These are phyloP conservation scores for Parapristionchus giblindavisi DNA, from an alignment of 2,888 invertebrate species.

Conservation along the genomic window DNA sequence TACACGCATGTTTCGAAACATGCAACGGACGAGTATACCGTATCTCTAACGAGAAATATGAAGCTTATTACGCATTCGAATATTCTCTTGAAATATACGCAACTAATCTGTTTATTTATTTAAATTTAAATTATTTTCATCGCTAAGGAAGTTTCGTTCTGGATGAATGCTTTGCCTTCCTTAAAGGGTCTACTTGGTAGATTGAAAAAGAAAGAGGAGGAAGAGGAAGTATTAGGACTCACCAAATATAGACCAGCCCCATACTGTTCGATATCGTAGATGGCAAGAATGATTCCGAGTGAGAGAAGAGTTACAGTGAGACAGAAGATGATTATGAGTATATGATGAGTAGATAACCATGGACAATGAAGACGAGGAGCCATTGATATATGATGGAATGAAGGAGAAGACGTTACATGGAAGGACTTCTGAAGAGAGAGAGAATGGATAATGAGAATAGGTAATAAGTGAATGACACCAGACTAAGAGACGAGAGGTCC, in stretches of 20 bases:
- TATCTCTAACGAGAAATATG: no score
- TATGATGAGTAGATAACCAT: no score
- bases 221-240: conserved; percentile 26
- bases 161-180: no score
- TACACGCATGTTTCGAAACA: no score
- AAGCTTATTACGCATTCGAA: no score
- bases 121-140: background rate
- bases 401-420: conserved; percentile 20
- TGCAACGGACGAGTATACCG: no score
- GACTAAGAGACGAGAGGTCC: no score
- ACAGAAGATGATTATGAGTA: conserved; percentile 57
- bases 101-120: no score
- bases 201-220: no score
- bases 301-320: conserved; percentile 57
- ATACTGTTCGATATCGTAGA: conserved; percentile 62
- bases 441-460: conserved; percentile 30
- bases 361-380: conserved; percentile 21
- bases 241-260: conserved; percentile 64
- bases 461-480: no score
- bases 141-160: background rate
- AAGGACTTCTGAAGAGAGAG: conserved; percentile 31
- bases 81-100: no score
- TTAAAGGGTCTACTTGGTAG: background rate
- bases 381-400: background rate
- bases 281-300: conserved; percentile 58